Evolutionary conservation across 2,113 vertebrate species (phyloP), one percentile per base, ranked within the genome.

Genomic region (Cochlearius cochlearius): DNA sequence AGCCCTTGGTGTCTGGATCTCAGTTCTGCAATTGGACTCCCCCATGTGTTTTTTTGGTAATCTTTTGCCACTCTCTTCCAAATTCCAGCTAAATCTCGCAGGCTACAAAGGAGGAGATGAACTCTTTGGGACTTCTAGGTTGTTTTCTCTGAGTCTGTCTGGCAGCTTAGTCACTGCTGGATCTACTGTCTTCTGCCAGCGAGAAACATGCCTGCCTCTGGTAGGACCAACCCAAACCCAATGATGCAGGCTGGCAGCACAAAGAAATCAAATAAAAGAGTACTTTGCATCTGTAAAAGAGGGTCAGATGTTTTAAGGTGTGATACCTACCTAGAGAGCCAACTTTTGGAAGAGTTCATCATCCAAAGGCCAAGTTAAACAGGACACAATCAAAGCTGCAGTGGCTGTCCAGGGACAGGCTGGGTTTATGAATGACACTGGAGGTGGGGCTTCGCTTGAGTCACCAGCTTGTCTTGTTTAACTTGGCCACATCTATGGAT

Each of bases 391-490:
- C 64, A 59, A 58, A 80, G 55, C 55, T 86, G 39, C 34, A 2
- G 3, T 60, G 56, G 47, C 53, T 90, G 69, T 69, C 60, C 45
- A n/a, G 74, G 77, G 81, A 93, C 77, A 64, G 38, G 22, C 52
- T 60, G 64, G 12, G 41, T 72, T 96, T 92, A 76, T 90, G 92
- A 96, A 88, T 88, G 83, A 84, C 62, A 77, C 59, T 15, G 39
- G 71, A 75, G 53, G 67, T 62, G 49, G 34, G 41, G 23, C 45
- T 47, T 82, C 16, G 1, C 62, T 71, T 71, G 47, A 89, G 58
- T 77, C 60, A 74, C 77, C 64, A 94, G 34, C 27, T 83, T 75
- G 59, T 59, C 60, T 56, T 92, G 93, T 96, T 96, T 96, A 56
- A 72, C 58, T 93, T 88, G 89, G 87, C 75, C 73, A 52, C n/a